phyloP scores from a whole-genome alignment of 2,113 vertebrate species.

The Dendropsophus ebraccatus region DNA sequence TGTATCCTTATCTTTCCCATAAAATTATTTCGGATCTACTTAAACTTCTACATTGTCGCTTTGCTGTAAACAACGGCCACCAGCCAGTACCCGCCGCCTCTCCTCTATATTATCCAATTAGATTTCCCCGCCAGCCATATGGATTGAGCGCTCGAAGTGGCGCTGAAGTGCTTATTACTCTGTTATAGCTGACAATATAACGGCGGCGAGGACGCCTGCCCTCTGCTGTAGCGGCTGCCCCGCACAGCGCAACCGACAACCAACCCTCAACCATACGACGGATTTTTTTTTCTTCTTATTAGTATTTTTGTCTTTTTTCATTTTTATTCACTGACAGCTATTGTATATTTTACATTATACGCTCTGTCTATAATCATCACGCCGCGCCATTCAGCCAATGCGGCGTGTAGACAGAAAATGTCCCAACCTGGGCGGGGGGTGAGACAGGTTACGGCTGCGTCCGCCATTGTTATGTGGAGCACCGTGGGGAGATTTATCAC shows the following conservation, averaged over 20 bases:
- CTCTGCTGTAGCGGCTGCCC: not conserved
- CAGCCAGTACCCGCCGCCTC: not conserved
- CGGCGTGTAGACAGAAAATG: too few species aligned
- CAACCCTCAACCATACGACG: not conserved
- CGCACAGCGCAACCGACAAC: not conserved
- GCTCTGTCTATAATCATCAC: not conserved
- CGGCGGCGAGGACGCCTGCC: too few species aligned
- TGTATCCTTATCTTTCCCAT: slow-evolving; percentile 9
- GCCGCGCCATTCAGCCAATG: not conserved
- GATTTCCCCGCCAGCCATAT: not conserved
- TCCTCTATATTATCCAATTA: slow-evolving; percentile 29
- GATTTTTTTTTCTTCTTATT: not conserved
- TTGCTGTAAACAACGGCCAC: slow-evolving; percentile 43
- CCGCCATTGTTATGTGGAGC: too few species aligned
- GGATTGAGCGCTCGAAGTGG: not conserved
- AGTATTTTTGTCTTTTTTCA: not conserved
- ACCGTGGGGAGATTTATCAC: too few species aligned
- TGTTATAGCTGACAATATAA: not conserved
- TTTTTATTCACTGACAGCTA: not conserved
- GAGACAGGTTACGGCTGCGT: too few species aligned
- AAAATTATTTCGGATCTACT: not conserved
- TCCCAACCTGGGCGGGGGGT: too few species aligned
- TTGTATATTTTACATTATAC: not conserved
- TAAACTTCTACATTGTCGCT: not conserved
- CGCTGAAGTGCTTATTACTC: slow-evolving; percentile 6